A percentile compares a stretch with the other conserved stretches of the same genome.
phyloP scores from a whole-genome alignment of 2,888 invertebrate genomes.

The Lissocephala sabroskyi region DNA sequence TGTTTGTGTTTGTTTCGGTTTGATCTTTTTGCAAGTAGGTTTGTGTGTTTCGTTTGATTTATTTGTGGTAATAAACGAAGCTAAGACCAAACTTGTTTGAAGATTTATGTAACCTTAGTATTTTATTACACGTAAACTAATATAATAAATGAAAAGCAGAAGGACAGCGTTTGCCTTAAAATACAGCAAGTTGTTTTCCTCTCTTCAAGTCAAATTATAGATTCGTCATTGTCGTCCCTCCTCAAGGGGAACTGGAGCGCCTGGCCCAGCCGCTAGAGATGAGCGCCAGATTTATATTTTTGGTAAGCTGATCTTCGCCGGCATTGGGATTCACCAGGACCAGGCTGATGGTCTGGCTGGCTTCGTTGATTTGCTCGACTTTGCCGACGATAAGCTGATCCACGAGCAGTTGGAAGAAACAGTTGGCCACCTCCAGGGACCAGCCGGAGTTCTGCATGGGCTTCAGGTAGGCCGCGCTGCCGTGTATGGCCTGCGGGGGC shows the following conservation, averaged over 20 bases:
- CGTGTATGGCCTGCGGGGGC: constrained; percentile 55
- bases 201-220: neutral
- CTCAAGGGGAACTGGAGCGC: constrained; percentile 10
- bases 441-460: constrained; percentile 48
- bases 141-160: constrained; percentile 70
- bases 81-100: constrained; percentile 46
- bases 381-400: constrained; percentile 53
- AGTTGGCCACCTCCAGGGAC: constrained; percentile 45
- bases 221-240: no score
- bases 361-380: constrained; percentile 48
- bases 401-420: constrained; percentile 46
- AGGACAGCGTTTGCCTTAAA: constrained; percentile 72
- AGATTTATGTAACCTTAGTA: constrained; percentile 68
- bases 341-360: constrained; percentile 38
- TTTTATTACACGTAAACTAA: constrained; percentile 72
- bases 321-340: constrained; percentile 57
- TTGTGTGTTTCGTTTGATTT: constrained; percentile 49
- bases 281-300: constrained; percentile 27
- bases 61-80: constrained; percentile 38
- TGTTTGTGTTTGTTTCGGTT: constrained; percentile 44
- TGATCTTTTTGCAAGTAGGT: constrained; percentile 60
- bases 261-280: constrained; percentile 31
- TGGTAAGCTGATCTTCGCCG: neutral
- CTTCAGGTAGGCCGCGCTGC: constrained; percentile 53
- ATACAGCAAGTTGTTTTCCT: constrained; percentile 14